phyloP scores from a whole-genome alignment of 1,140 invertebrate genomes.

The Lepidurus packardi region DNA sequence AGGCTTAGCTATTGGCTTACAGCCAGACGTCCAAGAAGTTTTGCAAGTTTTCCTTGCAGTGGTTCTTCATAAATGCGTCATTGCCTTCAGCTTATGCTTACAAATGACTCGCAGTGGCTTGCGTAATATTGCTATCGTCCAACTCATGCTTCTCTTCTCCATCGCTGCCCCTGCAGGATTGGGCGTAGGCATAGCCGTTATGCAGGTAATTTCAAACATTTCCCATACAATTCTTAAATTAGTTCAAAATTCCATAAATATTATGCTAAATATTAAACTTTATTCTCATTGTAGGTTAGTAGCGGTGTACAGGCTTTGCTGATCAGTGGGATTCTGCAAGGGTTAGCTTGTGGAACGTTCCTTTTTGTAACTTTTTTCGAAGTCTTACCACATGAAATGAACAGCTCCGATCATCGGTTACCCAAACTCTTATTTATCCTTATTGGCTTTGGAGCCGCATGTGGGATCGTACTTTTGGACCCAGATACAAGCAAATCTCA shows the following conservation, averaged over 20 bases:
- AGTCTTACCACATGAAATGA: conserved; percentile 69
- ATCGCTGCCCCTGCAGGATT: conserved; percentile 66
- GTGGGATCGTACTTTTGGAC: conserved; percentile 44
- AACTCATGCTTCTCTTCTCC: conserved; percentile 57
- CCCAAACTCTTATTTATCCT: conserved; percentile 50
- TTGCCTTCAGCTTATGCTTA: conserved; percentile 57
- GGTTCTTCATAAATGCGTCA: conserved; percentile 56
- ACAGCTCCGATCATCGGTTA: conserved; percentile 45
- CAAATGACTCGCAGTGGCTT: conserved; percentile 60
- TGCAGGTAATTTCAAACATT: conserved; percentile 42
- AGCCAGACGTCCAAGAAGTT: conserved; percentile 38
- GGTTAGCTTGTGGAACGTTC: conserved; percentile 80
- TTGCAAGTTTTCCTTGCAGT: conserved; percentile 53
- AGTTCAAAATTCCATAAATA: neutral
- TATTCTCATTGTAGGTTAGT: conserved; percentile 37
- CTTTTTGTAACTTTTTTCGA: conserved; percentile 90
- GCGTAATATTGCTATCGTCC: conserved; percentile 51
- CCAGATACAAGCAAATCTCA: conserved; percentile 36
- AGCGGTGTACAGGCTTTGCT: conserved; percentile 43
- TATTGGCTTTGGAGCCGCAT: conserved; percentile 49
- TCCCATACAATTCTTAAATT: neutral
- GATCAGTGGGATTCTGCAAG: conserved; percentile 52
- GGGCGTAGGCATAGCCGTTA: conserved; percentile 53
- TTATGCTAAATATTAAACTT: no score
- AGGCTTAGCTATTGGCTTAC: conserved; percentile 53